Percentiles rank a stretch among this genome's conserved stretches.
Evolutionary conservation across 2,797 vertebrate genomes (phyloP).

Genomic region (Melanotaenia boesemani): DNA sequence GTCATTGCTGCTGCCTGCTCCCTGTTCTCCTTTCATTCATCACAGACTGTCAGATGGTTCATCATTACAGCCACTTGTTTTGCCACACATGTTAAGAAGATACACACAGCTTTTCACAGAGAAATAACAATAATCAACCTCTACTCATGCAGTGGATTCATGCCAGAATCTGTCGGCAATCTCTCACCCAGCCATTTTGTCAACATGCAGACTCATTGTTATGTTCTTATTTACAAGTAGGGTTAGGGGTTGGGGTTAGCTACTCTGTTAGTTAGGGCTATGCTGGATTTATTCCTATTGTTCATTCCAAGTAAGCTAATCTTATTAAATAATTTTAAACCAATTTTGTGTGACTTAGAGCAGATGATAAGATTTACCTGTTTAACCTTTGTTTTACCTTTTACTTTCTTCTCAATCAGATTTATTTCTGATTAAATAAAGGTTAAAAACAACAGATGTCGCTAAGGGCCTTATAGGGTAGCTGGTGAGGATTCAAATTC

Average conservation of each 20-base stretch:
- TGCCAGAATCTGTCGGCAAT: background rate
- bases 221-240: background rate
- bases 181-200: background rate
- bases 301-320: background rate
- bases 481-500: background rate
- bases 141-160: background rate
- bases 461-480: background rate
- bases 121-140: conserved; percentile 21
- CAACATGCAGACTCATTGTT: background rate
- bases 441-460: background rate
- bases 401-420: background rate
- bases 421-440: background rate
- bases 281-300: background rate
- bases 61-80: conserved; percentile 25
- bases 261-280: background rate
- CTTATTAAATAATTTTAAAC: too few species aligned
- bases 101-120: conserved; percentile 1
- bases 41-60: conserved; percentile 37
- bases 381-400: background rate
- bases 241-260: too few species aligned
- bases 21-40: conserved; percentile 27
- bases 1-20: conserved; percentile 43
- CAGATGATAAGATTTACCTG: background rate
- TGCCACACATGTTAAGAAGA: conserved; percentile 12
- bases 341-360: background rate